Base-by-base conservation (phyloP, 2,888 invertebrate species). In the Cephus nigrinus region DNA sequence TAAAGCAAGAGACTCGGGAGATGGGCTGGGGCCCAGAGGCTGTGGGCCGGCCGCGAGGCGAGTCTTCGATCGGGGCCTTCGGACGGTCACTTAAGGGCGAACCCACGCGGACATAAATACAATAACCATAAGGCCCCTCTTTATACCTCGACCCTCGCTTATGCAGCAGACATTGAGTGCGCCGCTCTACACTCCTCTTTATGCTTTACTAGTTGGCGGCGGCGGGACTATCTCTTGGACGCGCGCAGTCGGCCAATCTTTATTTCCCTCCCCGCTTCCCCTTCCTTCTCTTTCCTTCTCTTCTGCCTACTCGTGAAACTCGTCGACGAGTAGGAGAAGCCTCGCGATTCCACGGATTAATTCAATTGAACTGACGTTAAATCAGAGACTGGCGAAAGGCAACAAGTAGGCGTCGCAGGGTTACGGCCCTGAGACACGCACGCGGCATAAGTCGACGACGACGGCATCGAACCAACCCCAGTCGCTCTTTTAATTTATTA, bases 351-450 rank as follows among this genome's bases (percentile, higher is more conserved):
- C 30, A 32, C 32, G 75, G 78, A 78, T 90, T 88, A 86, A 89
- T 89, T 89, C 89, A 88, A 86, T 88, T 85, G 85, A 82, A 86
- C 81, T 87, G 87, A 88, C 86, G 87, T 88, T 91, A 91, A 91
- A 91, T 91, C 90, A 90, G 87, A 87, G 84, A 80, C 85, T 83
- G 86, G 86, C 87, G 90, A 89, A 88, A 88, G 89, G 90, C 88
- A 91, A 91, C 91, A 90, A 90, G 91, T 88, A 88, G 89, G 88
- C 86, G 86, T 87, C 87, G 84, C 83, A 82, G 83, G 88, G 86
- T 91, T 91, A 91, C 90, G 89, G 88, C 91, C 89, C 79, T 84
- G 85, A 84, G 86, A 88, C 91, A 91, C 90, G 91, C 91, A 91
- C 88, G 86, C 81, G 87, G 84, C 86, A 87, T 90, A 84, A 88